Conservation (phyloP, 2,113 vertebrate genomes). For the Callocephalon fimbriatum region DNA sequence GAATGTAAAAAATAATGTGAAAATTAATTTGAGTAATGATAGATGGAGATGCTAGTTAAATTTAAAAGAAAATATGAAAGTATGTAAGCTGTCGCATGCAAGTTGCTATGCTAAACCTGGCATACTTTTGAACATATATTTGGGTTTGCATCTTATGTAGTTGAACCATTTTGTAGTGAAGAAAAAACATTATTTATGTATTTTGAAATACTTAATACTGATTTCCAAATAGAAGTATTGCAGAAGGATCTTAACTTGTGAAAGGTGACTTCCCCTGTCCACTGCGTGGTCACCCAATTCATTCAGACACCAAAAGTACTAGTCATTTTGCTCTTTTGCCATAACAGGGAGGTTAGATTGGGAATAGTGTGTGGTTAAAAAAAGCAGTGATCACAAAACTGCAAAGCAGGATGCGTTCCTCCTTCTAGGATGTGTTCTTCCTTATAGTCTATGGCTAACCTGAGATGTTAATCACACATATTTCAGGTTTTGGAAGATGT, state of each 20-base stretch:
- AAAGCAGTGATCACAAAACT: neutral
- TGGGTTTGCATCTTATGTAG: neutral
- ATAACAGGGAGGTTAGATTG: neutral
- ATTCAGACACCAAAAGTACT: neutral
- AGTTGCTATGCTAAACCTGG: neutral
- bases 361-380: neutral
- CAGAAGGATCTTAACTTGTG: neutral
- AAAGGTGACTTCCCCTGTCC: neutral
- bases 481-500: neutral
- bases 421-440: neutral
- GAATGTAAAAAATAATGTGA: neutral
- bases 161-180: neutral
- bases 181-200: neutral
- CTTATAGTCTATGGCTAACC: neutral
- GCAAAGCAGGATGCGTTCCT: neutral
- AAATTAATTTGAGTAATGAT: neutral
- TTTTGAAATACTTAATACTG: neutral
- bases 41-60: neutral
- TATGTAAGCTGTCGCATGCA: neutral
- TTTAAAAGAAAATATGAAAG: neutral
- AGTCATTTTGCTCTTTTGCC: neutral
- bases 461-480: neutral
- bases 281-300: neutral
- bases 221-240: neutral
- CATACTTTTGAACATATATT: neutral